Conservation (phyloP, 2,888 invertebrate species). For the Papilio demoleus region DNA sequence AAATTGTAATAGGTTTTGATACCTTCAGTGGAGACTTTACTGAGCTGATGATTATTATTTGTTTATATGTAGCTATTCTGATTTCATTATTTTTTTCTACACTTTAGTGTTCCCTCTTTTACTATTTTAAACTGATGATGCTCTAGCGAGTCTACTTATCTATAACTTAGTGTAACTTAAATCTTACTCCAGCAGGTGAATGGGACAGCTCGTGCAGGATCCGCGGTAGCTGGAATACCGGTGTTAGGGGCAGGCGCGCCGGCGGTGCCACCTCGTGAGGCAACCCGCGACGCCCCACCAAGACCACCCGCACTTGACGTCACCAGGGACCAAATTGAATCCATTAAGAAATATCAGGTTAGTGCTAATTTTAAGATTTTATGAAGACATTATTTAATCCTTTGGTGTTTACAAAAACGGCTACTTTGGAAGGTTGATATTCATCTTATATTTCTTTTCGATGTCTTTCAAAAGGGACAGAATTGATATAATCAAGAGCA, state of each 20-base stretch:
- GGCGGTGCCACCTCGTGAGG: slow-evolving; percentile 82
- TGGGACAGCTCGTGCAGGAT: slow-evolving; percentile 84
- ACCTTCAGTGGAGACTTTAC: no score
- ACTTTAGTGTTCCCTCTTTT: no score
- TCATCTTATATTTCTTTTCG: no score
- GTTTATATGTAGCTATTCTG: no score
- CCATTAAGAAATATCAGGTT: slow-evolving; percentile 96
- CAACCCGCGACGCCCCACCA: slow-evolving; percentile 76
- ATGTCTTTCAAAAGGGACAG: no score
- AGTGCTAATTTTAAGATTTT: slow-evolving; percentile 53
- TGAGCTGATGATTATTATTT: no score
- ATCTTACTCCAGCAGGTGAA: slow-evolving; percentile 66
- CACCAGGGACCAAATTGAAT: slow-evolving; percentile 94
- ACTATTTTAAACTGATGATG: no score
- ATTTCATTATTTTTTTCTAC: no score
- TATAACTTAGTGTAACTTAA: no score
- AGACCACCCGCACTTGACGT: slow-evolving; percentile 84
- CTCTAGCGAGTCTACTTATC: no score
- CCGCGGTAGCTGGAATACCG: not conserved
- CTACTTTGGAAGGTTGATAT: not conserved
- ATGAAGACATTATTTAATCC: not conserved
- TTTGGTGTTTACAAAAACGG: not conserved
- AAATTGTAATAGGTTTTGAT: no score
- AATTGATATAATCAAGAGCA: no score
- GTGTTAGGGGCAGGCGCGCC: slow-evolving; percentile 83